Evolutionary conservation across 2,113 vertebrate genomes (phyloP).

Genomic region (Indicator maculatus): DNA sequence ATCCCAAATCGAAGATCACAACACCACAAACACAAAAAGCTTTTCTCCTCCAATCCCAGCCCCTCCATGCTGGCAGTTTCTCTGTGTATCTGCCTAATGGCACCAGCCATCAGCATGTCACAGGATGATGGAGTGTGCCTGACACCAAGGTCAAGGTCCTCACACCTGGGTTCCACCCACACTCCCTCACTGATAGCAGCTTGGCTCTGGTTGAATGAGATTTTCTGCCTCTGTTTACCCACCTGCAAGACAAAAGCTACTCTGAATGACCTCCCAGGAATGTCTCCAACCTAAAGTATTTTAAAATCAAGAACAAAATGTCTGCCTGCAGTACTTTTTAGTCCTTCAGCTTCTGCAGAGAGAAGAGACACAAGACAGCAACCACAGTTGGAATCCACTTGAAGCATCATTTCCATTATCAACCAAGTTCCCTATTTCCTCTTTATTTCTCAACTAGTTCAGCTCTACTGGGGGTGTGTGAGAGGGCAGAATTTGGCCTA

Average conservation of each 20-base stretch:
- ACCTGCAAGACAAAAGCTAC: background rate
- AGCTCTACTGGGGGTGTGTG: background rate
- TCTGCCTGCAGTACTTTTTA: background rate
- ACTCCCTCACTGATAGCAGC: accelerated
- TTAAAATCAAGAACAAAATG: background rate
- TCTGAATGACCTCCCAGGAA: background rate
- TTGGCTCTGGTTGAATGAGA: accelerated
- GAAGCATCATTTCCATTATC: background rate
- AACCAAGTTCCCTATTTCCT: background rate
- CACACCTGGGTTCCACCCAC: background rate
- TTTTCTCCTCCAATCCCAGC: background rate
- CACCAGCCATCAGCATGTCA: background rate
- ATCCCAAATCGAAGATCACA: background rate
- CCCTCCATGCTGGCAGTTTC: background rate
- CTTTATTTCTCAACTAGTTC: background rate
- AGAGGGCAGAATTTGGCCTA: background rate
- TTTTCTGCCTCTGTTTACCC: conserved; percentile 23
- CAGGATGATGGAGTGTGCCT: background rate
- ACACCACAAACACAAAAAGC: background rate
- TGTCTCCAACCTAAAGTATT: background rate
- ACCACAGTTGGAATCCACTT: background rate
- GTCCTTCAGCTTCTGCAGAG: background rate
- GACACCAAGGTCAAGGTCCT: background rate
- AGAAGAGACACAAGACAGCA: background rate
- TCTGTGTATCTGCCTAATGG: background rate